These are phyloP conservation scores for Ia io DNA, from an alignment of 2,113 vertebrate genomes.

Conservation along the genomic window DNA sequence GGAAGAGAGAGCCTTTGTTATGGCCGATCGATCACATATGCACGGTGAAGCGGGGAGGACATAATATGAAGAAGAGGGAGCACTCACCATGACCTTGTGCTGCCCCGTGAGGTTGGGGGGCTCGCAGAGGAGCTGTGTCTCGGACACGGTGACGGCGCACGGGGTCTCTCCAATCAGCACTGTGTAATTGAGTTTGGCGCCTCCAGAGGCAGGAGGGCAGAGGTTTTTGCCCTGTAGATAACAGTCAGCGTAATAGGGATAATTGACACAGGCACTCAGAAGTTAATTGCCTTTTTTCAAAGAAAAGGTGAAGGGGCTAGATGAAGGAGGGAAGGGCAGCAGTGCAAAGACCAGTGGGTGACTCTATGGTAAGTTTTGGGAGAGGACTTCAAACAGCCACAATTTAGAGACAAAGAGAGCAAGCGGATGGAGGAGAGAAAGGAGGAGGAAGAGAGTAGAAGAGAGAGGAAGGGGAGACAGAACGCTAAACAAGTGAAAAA, in stretches of 20 bases:
- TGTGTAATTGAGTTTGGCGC: conserved; percentile 97
- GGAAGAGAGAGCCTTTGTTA: background rate
- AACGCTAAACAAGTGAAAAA: background rate
- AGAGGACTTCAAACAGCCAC: background rate
- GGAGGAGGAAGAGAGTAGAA: background rate
- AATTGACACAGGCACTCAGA: background rate
- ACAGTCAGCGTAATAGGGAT: background rate
- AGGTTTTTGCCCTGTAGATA: conserved; percentile 94
- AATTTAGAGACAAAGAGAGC: background rate
- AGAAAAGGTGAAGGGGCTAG: background rate
- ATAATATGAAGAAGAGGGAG: background rate
- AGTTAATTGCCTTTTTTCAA: background rate
- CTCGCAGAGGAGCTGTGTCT: conserved; percentile 97
- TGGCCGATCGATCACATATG: fast-evolving
- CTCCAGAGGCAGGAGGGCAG: conserved; percentile 93
- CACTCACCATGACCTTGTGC: conserved; percentile 95
- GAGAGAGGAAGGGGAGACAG: background rate
- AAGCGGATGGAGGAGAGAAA: background rate
- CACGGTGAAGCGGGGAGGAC: fast-evolving
- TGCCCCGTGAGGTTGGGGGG: conserved; percentile 95
- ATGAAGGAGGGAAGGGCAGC: background rate
- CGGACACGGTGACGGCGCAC: conserved; percentile 94
- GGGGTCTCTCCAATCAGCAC: conserved; percentile 95
- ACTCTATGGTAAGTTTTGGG: background rate
- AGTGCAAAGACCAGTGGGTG: background rate